Evolutionary conservation across 1,140 invertebrate species (phyloP).

Genomic region (Pemphigus obesinymphae): DNA sequence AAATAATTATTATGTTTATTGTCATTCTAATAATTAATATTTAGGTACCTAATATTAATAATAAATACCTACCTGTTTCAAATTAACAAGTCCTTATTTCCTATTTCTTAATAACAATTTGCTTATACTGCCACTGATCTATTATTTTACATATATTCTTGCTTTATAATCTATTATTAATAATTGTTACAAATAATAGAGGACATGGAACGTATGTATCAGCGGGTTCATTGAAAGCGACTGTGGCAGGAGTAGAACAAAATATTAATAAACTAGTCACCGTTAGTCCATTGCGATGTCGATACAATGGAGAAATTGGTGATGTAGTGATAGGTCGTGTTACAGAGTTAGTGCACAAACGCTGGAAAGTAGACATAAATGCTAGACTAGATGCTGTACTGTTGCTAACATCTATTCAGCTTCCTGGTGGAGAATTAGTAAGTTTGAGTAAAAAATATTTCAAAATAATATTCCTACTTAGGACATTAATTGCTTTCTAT

Average conservation of each 20-base stretch:
- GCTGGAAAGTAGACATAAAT: constrained; percentile 95
- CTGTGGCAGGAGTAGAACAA: constrained; percentile 88
- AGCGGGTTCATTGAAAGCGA: constrained; percentile 76
- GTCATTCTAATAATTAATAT: no score
- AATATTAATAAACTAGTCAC: constrained; percentile 93
- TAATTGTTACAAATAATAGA: constrained; percentile 55
- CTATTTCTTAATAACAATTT: background rate
- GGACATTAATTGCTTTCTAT: background rate
- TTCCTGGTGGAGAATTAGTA: constrained; percentile 93
- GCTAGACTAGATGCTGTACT: constrained; percentile 83
- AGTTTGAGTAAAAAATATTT: constrained; percentile 45
- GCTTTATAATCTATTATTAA: background rate
- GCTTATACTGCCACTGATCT: background rate
- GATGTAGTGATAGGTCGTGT: constrained; percentile 95
- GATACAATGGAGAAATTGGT: constrained; percentile 91
- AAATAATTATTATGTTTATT: no score
- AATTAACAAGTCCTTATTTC: no score
- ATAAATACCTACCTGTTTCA: background rate
- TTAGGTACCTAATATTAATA: no score
- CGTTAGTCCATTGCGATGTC: constrained; percentile 81
- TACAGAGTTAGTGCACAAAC: constrained; percentile 80
- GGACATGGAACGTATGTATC: constrained; percentile 93
- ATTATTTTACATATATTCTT: background rate
- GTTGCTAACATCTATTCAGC: constrained; percentile 87
- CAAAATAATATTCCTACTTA: background rate